phyloP scores from a whole-genome alignment of 2,888 invertebrate species.

The Cerceris ruficornis region DNA sequence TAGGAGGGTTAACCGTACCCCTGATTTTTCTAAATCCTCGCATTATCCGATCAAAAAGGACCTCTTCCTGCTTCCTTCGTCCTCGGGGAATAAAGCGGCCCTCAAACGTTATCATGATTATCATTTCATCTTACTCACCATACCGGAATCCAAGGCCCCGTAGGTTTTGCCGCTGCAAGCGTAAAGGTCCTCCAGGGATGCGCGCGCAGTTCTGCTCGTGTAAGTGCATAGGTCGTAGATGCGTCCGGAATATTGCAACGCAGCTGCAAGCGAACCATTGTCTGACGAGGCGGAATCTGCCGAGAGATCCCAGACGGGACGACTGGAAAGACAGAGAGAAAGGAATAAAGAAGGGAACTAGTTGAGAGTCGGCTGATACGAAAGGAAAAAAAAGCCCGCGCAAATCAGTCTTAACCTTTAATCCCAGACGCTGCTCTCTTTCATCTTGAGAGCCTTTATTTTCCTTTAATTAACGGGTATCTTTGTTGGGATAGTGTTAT shows the following conservation, averaged over 20 bases:
- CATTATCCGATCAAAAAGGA: too few relatives aligned
- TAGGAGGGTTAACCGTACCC: too few relatives aligned
- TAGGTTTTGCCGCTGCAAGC: slow-evolving; percentile 25
- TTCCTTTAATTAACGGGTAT: not conserved
- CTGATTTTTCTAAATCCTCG: too few relatives aligned
- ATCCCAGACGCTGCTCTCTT: not conserved
- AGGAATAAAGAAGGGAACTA: not conserved
- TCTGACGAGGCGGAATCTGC: slow-evolving; percentile 22
- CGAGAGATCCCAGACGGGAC: slow-evolving; percentile 12
- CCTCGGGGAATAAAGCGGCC: slow-evolving; percentile 4
- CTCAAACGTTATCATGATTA: slow-evolving; percentile 32
- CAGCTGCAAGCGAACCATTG: slow-evolving; percentile 30
- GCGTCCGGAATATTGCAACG: slow-evolving; percentile 32
- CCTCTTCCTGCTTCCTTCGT: slow-evolving; percentile 5
- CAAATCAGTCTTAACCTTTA: slow-evolving; percentile 14
- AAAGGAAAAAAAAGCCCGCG: slow-evolving; percentile 3
- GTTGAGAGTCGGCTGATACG: not conserved
- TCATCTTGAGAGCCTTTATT: not conserved
- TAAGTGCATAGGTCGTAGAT: not conserved
- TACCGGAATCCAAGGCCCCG: slow-evolving; percentile 34
- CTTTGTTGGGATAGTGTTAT: not conserved
- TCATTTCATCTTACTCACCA: slow-evolving; percentile 25
- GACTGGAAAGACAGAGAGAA: not conserved
- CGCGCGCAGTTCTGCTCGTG: not conserved
- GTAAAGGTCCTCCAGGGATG: slow-evolving; percentile 22